Base-by-base conservation (phyloP, 2,888 invertebrate species). In the Carpatolechia fugitivella region DNA sequence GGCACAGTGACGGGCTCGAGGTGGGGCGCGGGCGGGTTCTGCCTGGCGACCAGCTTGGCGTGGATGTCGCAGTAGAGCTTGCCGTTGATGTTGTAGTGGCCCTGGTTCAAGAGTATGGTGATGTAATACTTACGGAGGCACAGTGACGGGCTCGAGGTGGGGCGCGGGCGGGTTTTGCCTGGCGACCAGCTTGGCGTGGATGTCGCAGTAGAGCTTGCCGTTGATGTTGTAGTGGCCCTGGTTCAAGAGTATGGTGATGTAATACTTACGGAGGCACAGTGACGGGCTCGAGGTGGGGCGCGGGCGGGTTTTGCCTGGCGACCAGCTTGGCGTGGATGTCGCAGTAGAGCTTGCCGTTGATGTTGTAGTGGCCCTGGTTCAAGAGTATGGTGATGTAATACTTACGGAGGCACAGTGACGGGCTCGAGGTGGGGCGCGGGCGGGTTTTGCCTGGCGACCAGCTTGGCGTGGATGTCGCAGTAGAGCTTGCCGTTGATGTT, bases 11-110 rank as follows among this genome's bases (percentile, higher is more conserved):
- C 92, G 47, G 97, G 96, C 62, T 94, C 93, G 64, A 96, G 91
- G 76, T 94, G 93, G 54, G 95, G 92, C 61, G 93, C 92, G 51
- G 96, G 95, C 65, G 96, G 95, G 80, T 95, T 94, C 78, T 94
- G 93, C 74, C 95, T 92, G 48, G 97, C 97, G 36, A 96, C 96
- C 72, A 96, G 91, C 87, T 96, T 96, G 63, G 98, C 99, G 85
- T 98, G 98, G 73, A 97, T 94, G 88, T 99, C 99, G 91, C 99
- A 99, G 87, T 98, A 99, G 69, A 99, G 91, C 91, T 98, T 98
- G 77, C 96, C 97, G 89, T 97, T 97, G 82, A 99, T 94, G 90
- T 97, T 97, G 92, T 97, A 98, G 88, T 98, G 98, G 67, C 99
- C 99, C 90, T 97, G 96, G 92, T 99, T 98, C 91, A 98, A 98